A percentile compares a stretch with the other conserved stretches of the same genome.
Conservation (phyloP, 2,797 vertebrate species). For the Numenius phaeopus region DNA sequence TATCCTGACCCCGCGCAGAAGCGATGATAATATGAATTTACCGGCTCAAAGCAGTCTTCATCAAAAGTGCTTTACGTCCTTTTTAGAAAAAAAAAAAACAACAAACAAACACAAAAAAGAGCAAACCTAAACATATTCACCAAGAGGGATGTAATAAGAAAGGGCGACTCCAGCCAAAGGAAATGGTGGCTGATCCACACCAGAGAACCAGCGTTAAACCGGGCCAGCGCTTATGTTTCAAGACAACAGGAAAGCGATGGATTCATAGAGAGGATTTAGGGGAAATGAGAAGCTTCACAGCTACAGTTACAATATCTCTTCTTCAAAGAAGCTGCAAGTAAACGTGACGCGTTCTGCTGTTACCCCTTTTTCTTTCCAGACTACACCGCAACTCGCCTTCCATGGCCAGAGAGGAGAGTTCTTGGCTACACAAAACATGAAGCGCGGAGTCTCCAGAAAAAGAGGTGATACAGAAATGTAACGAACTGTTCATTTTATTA, state of each 20-base stretch:
- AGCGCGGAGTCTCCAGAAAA: background rate
- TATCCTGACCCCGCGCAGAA: accelerated
- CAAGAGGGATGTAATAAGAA: background rate
- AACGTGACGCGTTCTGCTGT: accelerated
- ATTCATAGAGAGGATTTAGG: accelerated
- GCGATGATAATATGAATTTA: accelerated
- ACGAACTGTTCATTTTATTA: conserved; percentile 48
- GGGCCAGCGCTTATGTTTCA: accelerated
- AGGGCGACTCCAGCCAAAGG: background rate
- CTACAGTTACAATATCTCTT: background rate
- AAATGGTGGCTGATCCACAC: background rate
- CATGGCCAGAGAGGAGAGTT: background rate
- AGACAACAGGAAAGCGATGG: accelerated
- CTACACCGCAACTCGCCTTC: background rate
- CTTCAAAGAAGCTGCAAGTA: background rate
- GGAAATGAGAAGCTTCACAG: background rate
- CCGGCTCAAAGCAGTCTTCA: background rate
- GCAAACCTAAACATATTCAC: background rate
- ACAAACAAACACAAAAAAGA: background rate
- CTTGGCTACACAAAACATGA: background rate
- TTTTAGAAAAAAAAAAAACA: background rate
- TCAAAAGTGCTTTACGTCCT: background rate
- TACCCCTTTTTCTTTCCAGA: background rate
- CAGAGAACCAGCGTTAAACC: accelerated
- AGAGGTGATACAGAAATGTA: conserved; percentile 34